These are phyloP conservation scores for Scatophagus argus DNA, from an alignment of 2,113 vertebrate genomes.

Conservation along the genomic window DNA sequence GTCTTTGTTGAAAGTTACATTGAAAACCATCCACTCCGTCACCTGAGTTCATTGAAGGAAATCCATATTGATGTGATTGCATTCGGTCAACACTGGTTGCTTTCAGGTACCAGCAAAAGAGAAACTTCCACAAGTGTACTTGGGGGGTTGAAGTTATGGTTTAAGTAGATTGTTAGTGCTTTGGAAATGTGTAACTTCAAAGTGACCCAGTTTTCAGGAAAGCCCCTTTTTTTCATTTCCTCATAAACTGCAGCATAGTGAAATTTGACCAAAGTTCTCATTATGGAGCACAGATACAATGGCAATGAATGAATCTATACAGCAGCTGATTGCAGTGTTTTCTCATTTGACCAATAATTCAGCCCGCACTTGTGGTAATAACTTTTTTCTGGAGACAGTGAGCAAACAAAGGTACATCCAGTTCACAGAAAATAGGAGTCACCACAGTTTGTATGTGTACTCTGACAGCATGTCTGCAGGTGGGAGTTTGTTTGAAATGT, in stretches of 20 bases:
- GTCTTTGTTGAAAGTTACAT: slow-evolving; percentile 28
- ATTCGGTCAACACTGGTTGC: slow-evolving; percentile 17
- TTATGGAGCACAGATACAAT: slow-evolving; percentile 51
- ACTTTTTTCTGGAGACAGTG: slow-evolving; percentile 27
- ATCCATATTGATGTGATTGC: slow-evolving; percentile 9
- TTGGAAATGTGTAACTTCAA: slow-evolving; percentile 73
- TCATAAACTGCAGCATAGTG: slow-evolving; percentile 61
- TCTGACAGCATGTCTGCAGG: neutral
- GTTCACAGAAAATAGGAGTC: slow-evolving; percentile 35
- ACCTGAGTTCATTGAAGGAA: slow-evolving; percentile 25
- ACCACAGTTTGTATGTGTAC: neutral
- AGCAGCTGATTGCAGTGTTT: slow-evolving; percentile 44
- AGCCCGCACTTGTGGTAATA: slow-evolving; percentile 43
- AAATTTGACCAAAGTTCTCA: slow-evolving; percentile 63
- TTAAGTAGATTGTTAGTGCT: slow-evolving; percentile 74
- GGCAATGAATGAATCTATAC: slow-evolving; percentile 44
- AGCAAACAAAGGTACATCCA: slow-evolving; percentile 49
- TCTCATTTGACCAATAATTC: slow-evolving; percentile 32
- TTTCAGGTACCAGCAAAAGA: slow-evolving; percentile 29
- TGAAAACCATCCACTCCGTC: slow-evolving; percentile 18
- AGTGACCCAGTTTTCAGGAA: slow-evolving; percentile 76
- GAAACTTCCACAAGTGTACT: slow-evolving; percentile 39
- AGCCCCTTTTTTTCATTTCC: slow-evolving; percentile 60
- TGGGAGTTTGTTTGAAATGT: slow-evolving; percentile 25
- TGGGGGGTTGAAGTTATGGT: slow-evolving; percentile 56